These are phyloP conservation scores for Beris morrisii DNA, from an alignment of 2,888 invertebrate genomes.

Conservation along the genomic window DNA sequence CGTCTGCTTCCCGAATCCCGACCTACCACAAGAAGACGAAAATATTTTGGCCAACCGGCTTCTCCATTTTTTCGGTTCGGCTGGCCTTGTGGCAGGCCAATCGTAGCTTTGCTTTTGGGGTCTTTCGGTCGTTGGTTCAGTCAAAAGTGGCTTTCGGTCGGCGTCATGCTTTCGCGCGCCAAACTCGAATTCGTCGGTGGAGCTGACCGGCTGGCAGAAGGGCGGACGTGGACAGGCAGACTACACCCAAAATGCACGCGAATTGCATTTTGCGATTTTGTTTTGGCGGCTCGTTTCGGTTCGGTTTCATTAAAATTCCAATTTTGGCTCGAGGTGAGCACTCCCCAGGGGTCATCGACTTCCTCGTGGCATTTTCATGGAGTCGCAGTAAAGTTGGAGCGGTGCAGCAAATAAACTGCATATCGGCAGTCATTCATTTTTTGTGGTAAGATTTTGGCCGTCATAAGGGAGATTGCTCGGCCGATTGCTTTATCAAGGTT, in stretches of 20 bases:
- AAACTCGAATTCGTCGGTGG: slow-evolving; percentile 9
- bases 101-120: slow-evolving; percentile 11
- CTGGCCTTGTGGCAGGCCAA: slow-evolving; percentile 28
- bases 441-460: too few relatives aligned
- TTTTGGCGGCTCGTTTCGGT: slow-evolving; percentile 13
- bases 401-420: too few relatives aligned
- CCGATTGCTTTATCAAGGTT: too few relatives aligned
- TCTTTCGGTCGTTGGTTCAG: slow-evolving; percentile 2
- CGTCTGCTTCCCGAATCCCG: background rate
- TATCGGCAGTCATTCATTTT: too few relatives aligned
- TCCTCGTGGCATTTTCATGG: slow-evolving; percentile 12
- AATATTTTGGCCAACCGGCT: slow-evolving; percentile 9
- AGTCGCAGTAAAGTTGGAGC: too few relatives aligned
- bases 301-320: slow-evolving; percentile 32
- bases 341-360: slow-evolving; percentile 21
- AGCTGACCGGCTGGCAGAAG: background rate
- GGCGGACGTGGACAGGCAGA: background rate
- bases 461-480: too few relatives aligned
- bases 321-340: slow-evolving; percentile 30
- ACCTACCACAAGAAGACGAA: slow-evolving; percentile 26
- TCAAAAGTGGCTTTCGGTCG: slow-evolving; percentile 24
- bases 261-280: slow-evolving; percentile 19
- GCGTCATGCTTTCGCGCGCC: slow-evolving; percentile 5
- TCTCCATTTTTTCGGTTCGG: slow-evolving; percentile 14
- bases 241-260: slow-evolving; percentile 10